A percentile compares a stretch with the other conserved stretches of the same genome.
phyloP scores from a whole-genome alignment of 2,888 invertebrate genomes.

The Brenthis daphne region DNA sequence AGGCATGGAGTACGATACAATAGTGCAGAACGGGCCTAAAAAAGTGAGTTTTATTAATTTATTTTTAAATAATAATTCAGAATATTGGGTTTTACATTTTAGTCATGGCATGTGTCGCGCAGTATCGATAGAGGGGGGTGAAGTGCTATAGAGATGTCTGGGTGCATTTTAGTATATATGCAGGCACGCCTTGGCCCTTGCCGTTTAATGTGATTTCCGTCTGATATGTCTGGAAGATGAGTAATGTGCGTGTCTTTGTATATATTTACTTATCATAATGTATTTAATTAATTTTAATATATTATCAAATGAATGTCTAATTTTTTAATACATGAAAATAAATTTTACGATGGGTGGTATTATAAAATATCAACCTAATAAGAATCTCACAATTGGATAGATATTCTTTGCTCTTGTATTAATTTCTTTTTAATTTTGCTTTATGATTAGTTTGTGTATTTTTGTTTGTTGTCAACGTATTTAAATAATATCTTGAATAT shows the following conservation, averaged over 20 bases:
- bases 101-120: conserved; percentile 36
- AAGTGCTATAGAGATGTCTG: conserved; percentile 71
- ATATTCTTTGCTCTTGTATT: no score
- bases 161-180: conserved; percentile 64
- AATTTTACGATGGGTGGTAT: no score
- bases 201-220: conserved; percentile 64
- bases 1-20: conserved; percentile 85
- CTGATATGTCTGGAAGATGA: conserved; percentile 43
- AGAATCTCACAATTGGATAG: no score
- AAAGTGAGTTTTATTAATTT: conserved; percentile 77
- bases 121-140: conserved; percentile 51
- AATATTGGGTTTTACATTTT: conserved; percentile 19
- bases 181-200: conserved; percentile 53
- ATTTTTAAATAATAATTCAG: conserved; percentile 15
- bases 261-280: conserved; percentile 5
- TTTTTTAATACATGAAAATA: no score
- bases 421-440: no score
- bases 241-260: conserved; percentile 21
- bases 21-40: conserved; percentile 84
- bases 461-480: no score
- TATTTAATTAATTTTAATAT: not conserved
- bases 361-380: no score
- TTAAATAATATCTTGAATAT: no score
- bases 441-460: no score
- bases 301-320: no score